Evolutionary conservation across 2,888 invertebrate genomes (phyloP), one percentile per base, ranked within the genome.

Genomic region (Microdon myrmicae): DNA sequence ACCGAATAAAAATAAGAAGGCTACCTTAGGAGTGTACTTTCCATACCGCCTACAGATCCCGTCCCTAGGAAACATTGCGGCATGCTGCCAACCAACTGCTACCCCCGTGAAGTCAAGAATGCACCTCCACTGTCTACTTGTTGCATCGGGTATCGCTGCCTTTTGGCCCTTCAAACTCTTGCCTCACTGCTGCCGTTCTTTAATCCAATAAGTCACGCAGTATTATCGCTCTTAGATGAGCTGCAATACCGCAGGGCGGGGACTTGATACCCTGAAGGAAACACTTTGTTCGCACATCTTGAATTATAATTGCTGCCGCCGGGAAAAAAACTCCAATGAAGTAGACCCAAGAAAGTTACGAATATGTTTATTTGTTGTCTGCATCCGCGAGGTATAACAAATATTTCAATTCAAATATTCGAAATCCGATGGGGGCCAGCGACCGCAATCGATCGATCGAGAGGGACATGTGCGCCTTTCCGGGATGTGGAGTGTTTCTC

Each of bases 201-300:
- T 56, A 64, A 64, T 64, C 61, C 61, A 64, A 64, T 64, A 64
- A 64, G 41, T 56, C 41, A 51, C 55, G 9, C 16, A 44, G 35
- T 19, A 41, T 41, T 41, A 39, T 45, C 43, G 25, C n/a, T n/a
- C n/a, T n/a, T n/a, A n/a, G n/a, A 39, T 43, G 25, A 26, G 35
- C 37, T 45, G 34, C 17, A 10, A 37, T 14, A 22, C 6, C 4
- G 32, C 6, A 13, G 13, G n/a, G 9, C 10, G 25, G 16, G 16
- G n/a, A n/a, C n/a, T n/a, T n/a, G n/a, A n/a, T n/a, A n/a, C n/a
- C n/a, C n/a, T n/a, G n/a, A n/a, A n/a, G 17, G 34, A 17, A 29
- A 16, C 6, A 9, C n/a, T n/a, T 16, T 31, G 31, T 10, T 31
- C 29, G 12, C 3, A 3, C 4, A 3, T 31, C 22, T 10, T 20